Percentiles rank a stretch among this genome's conserved stretches.
phyloP scores from a whole-genome alignment of 2,113 vertebrate species.

The Lucifuga dentata region DNA sequence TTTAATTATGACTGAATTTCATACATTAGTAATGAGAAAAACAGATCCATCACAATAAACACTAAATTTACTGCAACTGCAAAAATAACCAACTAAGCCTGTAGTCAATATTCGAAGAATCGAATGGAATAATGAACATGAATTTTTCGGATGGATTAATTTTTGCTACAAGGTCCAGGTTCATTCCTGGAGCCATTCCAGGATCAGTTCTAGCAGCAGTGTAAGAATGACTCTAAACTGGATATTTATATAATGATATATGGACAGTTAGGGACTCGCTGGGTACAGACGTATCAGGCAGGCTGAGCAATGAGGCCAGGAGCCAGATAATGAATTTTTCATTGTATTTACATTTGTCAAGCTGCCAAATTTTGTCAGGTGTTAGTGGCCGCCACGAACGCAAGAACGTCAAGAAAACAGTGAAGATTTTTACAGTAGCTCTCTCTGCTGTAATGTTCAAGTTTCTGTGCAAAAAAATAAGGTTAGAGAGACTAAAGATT shows the following conservation, averaged over 20 bases:
- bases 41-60: no score
- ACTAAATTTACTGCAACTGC: not conserved
- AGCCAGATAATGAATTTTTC: not conserved
- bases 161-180: not conserved
- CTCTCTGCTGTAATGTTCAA: no score
- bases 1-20: not conserved
- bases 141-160: no score
- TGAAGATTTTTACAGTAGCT: no score
- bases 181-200: not conserved
- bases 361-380: not conserved
- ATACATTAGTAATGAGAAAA: not conserved
- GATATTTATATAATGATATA: conserved; percentile 11
- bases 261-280: not conserved
- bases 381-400: not conserved
- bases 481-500: no score
- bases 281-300: not conserved
- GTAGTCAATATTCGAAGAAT: not conserved
- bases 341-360: not conserved
- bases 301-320: conserved; percentile 5
- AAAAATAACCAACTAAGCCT: no score
- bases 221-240: not conserved
- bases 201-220: not conserved
- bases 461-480: no score
- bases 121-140: no score
- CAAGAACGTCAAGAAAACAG: no score